Base-by-base conservation (phyloP, 1,140 invertebrate species). In the Pachyrhynchus sulphureomaculatus region DNA sequence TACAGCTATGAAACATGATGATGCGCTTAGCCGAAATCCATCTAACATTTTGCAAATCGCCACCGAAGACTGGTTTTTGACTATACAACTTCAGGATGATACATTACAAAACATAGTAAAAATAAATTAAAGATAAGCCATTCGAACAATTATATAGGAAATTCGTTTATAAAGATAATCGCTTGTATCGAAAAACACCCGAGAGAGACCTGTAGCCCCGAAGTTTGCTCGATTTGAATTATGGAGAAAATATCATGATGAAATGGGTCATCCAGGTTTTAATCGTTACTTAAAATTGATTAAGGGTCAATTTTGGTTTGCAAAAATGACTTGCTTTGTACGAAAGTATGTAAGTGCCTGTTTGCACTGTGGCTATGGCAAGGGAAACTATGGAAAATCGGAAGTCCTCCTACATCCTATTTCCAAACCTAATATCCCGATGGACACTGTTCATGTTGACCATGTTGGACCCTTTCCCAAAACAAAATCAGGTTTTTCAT, bases 241-340 rank as follows among this genome's bases (percentile, higher is more conserved):
- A n/a, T 6, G 26, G 2, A 10, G 39, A 8, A 26, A 49, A n/a
- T 32, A 49, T 26, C 61, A 63, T 44, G 54, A 63, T 36, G 33
- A 57, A n/a, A 26, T 41, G 10, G 55, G 61, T 15, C 55, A 63
- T 33, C 26, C 36, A 4, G 54, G 34, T 9, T 5, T 45, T 17
- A 45, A 63, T 2, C 26, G 23, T n/a, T 20, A 5, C 4, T 29
- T 45, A 8, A 21, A 2, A 2, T n/a, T 44, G 6, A n/a, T 57
- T 6, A 32, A 36, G 62, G 3, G 68, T 36, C 36, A 54, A 2
- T 73, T 69, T 33, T 78, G 71, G 75, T 77, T 76, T 74, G 41
- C 39, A 18, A 5, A 17, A 15, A 45, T 57, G 41, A 9, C 21
- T 6, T 4, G 32, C 2, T 57, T 33, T 47, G 41, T 57, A 1